Percentiles rank a stretch among this genome's conserved stretches.
Conservation (phyloP, 2,113 vertebrate genomes). For the Brevimyrus niger region DNA sequence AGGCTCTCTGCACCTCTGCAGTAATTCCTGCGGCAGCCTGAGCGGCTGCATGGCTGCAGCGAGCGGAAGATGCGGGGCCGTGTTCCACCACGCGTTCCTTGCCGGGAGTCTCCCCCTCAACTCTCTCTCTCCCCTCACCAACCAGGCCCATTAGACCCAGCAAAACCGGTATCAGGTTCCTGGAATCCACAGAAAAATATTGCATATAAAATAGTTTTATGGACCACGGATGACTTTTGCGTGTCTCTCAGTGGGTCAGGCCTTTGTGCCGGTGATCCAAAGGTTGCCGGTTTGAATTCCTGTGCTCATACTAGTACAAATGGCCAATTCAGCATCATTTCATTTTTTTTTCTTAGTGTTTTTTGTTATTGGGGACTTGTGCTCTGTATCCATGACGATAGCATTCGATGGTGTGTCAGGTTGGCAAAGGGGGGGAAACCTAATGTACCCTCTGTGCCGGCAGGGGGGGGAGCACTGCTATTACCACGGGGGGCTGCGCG, state of each 20-base stretch:
- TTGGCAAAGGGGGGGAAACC: not conserved
- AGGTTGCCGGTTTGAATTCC: not conserved
- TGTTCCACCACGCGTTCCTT: not conserved
- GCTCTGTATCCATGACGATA: conserved; percentile 5
- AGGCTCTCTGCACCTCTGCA: not conserved
- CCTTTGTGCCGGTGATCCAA: not conserved
- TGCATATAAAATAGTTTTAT: not conserved
- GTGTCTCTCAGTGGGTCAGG: not conserved
- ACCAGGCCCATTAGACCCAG: not conserved
- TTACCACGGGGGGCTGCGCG: conserved; percentile 81
- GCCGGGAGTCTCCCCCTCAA: not conserved
- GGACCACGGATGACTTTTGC: not conserved
- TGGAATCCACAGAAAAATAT: not conserved
- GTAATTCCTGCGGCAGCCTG: not conserved
- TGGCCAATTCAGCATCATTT: not conserved
- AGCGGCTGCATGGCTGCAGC: not conserved
- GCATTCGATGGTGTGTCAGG: conserved; percentile 12
- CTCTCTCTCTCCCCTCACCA: not conserved
- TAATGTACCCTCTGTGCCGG: conserved; percentile 19
- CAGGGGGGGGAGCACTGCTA: conserved; percentile 92
- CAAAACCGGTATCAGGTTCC: not conserved
- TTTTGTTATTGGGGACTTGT: not conserved
- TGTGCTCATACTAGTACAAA: not conserved
- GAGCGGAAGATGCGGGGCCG: no score
- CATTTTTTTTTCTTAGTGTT: not conserved